Conservation (phyloP, 2,797 vertebrate species). For the Mus caroli region DNA sequence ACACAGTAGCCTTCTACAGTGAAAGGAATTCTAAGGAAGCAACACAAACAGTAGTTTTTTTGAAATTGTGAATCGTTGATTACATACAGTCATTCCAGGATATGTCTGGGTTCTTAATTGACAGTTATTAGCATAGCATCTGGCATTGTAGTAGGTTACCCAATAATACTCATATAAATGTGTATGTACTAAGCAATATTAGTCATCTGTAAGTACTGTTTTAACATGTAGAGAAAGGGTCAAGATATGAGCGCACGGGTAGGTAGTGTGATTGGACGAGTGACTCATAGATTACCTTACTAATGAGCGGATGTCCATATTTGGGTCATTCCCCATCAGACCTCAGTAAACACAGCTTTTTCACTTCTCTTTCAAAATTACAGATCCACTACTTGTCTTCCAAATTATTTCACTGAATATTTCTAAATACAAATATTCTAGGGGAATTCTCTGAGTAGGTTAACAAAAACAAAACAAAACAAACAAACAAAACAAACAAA, state of each 20-base stretch:
- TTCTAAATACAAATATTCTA: conserved; percentile 47
- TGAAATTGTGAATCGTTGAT: conserved; percentile 7
- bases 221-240: neutral
- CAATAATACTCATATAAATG: neutral
- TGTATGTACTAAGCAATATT: neutral
- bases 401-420: neutral
- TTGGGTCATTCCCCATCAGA: neutral
- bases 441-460: neutral
- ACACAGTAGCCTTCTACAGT: neutral
- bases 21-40: conserved; percentile 18
- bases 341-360: neutral
- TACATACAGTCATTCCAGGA: neutral
- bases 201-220: neutral
- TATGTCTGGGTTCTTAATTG: neutral
- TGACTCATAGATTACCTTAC: neutral
- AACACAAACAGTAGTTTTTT: neutral
- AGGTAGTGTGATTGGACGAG: neutral
- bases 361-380: conserved; percentile 29
- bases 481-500: neutral
- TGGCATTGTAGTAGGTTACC: conserved; percentile 38
- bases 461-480: neutral
- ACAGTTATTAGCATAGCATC: neutral
- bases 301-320: no score
- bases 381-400: neutral
- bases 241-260: neutral